These are phyloP conservation scores for Xylocampa areola DNA, from an alignment of 2,888 invertebrate species.

Conservation along the genomic window DNA sequence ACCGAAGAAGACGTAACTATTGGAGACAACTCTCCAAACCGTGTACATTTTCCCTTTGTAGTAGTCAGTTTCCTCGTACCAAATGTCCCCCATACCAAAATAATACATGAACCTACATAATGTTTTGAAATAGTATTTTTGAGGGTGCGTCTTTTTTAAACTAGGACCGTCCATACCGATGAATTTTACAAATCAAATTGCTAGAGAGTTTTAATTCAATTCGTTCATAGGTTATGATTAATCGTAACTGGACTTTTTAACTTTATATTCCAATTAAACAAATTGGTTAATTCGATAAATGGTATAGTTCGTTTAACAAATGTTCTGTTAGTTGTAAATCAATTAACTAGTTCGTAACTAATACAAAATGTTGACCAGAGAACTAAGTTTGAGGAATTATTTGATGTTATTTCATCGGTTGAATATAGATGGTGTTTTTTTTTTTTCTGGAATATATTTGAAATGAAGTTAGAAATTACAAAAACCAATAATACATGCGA, in stretches of 20 bases:
- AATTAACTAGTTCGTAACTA: slow-evolving; percentile 26
- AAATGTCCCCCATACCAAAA: slow-evolving; percentile 68
- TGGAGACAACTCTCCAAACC: slow-evolving; percentile 64
- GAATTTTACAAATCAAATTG: slow-evolving; percentile 22
- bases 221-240: slow-evolving; percentile 27
- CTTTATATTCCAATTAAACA: slow-evolving; percentile 40
- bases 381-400: slow-evolving; percentile 14
- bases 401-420: slow-evolving; percentile 2
- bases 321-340: slow-evolving; percentile 26
- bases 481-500: neutral
- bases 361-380: slow-evolving; percentile 1
- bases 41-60: slow-evolving; percentile 56
- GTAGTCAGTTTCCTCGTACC: slow-evolving; percentile 64
- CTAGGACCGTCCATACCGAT: slow-evolving; percentile 43
- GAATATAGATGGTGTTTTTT: neutral
- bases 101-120: slow-evolving; percentile 66
- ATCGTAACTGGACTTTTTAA: slow-evolving; percentile 25
- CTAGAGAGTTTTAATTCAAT: slow-evolving; percentile 13
- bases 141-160: slow-evolving; percentile 60
- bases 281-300: slow-evolving; percentile 55
- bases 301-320: slow-evolving; percentile 31
- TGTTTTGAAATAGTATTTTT: slow-evolving; percentile 67
- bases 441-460: neutral
- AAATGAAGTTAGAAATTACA: neutral
- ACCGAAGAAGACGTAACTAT: slow-evolving; percentile 60